These are phyloP conservation scores for Mastigias papua DNA, from an alignment of 30 jellyfish, hydroid and myxozoan genomes.

Conservation along the genomic window DNA sequence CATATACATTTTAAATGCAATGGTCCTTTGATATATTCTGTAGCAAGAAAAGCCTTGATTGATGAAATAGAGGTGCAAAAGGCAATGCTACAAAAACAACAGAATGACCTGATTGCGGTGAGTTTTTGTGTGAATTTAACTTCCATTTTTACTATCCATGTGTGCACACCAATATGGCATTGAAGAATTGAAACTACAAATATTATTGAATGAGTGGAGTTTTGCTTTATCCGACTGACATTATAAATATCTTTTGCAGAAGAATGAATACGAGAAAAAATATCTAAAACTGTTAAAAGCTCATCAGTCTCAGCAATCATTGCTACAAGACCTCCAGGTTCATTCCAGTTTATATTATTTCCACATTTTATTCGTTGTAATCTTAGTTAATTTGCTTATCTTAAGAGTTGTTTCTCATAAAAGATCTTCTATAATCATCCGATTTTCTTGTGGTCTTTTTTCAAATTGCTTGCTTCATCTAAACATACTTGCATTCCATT, in stretches of 20 bases:
- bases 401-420: no score
- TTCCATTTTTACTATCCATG: no score
- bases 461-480: background rate
- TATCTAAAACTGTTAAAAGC: constrained; percentile 63
- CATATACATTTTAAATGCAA: no score
- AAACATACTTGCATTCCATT: background rate
- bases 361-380: background rate
- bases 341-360: no score
- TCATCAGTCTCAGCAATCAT: constrained; percentile 70
- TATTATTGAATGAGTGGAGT: no score
- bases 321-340: constrained; percentile 71
- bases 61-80: constrained; percentile 44
- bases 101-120: constrained; percentile 52
- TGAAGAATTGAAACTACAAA: no score
- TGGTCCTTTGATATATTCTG: background rate
- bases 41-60: background rate
- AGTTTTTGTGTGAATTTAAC: no score
- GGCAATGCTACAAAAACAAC: constrained; percentile 24
- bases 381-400: no score
- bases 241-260: constrained; percentile 13
- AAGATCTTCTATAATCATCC: no score
- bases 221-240: no score
- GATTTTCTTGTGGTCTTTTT: no score
- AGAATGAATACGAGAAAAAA: constrained; percentile 58
- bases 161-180: no score